Base-by-base conservation (phyloP, 2,797 vertebrate genomes). In the Pangasius mekongensis region DNA sequence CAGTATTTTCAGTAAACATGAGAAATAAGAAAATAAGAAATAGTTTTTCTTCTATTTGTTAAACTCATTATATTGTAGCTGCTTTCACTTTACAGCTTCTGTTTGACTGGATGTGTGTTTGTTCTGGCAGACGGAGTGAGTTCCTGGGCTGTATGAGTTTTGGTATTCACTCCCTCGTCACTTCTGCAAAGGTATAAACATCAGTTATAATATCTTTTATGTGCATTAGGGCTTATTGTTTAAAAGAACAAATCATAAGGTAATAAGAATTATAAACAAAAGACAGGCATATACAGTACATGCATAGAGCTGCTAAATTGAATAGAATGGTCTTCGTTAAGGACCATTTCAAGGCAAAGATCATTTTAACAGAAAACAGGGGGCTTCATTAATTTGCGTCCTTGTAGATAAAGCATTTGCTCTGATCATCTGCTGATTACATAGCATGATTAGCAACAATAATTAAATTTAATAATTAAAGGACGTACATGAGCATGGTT, bases 181-280 rank as follows among this genome's bases (percentile, higher is more conserved):
- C 91, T 36, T 94, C 93, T 1, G 92, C 94, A 73, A 96, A 98
- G 97, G 97, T 97, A 90, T 89, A 92, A 91, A 85, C 78, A n/a
- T 24, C 22, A 20, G 27, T 39, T 33, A 56, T 54, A n/a, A 77
- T 60, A 56, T 39, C 1, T 22, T 16, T 62, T 22, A 27, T 52
- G 62, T 62, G 20, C 14, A 62, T 24, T 62, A 8, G 27, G 14
- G 4, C 3, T 43, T 76, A 6, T 39, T 76, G 11, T 24, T 81
- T n/a, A 39, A 69, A 22, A 69, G 7, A 69, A 82, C 14, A 64
- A 83, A 47, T 5, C 27, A 20, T 5, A 64, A 8, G 6, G 18
- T 66, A 47, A n/a, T 62, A 27, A 43, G 22, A 56, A 14, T 58
- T 33, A 33, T 11, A 54, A 5, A 3, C 14, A 56, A 56, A 33